A percentile compares a stretch with the other conserved stretches of the same genome.
Evolutionary conservation across 2,113 vertebrate genomes (phyloP).

Genomic region (Setophaga kirtlandii): DNA sequence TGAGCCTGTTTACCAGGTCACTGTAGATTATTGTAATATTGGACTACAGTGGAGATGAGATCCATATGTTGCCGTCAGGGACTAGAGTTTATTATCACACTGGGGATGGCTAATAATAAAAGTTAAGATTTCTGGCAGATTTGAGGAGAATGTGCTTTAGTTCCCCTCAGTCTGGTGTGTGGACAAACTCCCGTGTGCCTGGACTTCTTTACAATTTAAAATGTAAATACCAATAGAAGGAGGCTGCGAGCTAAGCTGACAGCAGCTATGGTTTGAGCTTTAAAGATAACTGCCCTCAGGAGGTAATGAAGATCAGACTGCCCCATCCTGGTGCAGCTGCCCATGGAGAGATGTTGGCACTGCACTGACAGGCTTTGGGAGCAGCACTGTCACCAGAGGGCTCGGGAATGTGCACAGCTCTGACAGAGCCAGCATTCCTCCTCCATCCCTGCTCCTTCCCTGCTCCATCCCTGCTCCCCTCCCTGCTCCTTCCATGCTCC

Average conservation of each 20-base stretch:
- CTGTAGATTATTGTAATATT: neutral
- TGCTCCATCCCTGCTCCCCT: neutral
- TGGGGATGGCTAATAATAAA: neutral
- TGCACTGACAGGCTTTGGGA: neutral
- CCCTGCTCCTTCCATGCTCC: neutral
- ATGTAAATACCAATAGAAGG: neutral
- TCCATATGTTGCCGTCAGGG: neutral
- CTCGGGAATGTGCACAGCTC: fast-evolving
- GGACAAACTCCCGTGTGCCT: neutral
- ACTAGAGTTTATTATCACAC: neutral
- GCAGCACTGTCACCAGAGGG: neutral
- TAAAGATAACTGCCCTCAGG: constrained; percentile 5
- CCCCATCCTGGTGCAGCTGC: neutral
- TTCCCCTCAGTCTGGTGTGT: neutral
- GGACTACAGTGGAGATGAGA: neutral
- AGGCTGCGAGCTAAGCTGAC: neutral
- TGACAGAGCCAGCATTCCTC: fast-evolving
- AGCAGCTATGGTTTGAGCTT: neutral
- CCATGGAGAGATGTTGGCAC: neutral
- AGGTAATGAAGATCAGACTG: neutral
- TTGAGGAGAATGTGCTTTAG: neutral
- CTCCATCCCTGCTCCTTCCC: neutral
- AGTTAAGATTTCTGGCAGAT: neutral
- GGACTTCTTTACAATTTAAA: neutral
- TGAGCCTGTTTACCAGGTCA: neutral